Evolutionary conservation across 2,113 vertebrate species (phyloP).

Genomic region (Natator depressus): DNA sequence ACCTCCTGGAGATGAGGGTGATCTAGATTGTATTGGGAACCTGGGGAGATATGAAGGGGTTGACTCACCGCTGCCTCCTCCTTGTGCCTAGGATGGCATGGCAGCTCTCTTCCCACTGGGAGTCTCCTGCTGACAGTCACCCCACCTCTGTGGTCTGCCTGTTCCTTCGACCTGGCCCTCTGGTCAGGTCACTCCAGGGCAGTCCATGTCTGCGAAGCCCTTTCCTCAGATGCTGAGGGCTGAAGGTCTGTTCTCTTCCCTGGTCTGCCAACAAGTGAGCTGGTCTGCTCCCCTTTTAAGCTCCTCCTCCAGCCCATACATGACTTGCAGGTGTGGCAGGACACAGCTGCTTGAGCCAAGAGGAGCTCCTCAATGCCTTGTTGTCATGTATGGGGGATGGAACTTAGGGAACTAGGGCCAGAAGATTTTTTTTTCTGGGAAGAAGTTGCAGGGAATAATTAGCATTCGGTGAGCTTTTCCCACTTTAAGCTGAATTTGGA

Average conservation of each 20-base stretch:
- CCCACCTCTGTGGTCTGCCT: not conserved
- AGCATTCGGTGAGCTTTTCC: not conserved
- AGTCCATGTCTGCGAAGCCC: not conserved
- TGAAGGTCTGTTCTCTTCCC: not conserved
- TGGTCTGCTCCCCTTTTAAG: not conserved
- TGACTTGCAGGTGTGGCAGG: not conserved
- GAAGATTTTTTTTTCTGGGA: not conserved
- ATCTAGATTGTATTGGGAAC: not conserved
- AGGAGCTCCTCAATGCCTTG: not conserved
- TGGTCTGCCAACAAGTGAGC: not conserved
- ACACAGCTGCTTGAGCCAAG: not conserved
- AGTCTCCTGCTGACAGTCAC: not conserved
- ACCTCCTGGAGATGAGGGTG: not conserved
- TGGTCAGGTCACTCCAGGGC: not conserved
- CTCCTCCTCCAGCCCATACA: not conserved
- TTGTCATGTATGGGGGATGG: not conserved
- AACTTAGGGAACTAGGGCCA: not conserved
- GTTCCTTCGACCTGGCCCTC: not conserved
- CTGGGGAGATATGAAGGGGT: not conserved
- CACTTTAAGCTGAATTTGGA: not conserved
- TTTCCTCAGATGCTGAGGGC: not conserved
- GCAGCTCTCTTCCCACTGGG: not conserved
- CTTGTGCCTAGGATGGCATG: not conserved
- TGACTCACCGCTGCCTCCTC: not conserved
- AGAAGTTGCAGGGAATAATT: not conserved